Percentiles rank a stretch among this genome's conserved stretches.
phyloP scores from a whole-genome alignment of 2,888 invertebrate genomes.

The Ochlodes sylvanus region DNA sequence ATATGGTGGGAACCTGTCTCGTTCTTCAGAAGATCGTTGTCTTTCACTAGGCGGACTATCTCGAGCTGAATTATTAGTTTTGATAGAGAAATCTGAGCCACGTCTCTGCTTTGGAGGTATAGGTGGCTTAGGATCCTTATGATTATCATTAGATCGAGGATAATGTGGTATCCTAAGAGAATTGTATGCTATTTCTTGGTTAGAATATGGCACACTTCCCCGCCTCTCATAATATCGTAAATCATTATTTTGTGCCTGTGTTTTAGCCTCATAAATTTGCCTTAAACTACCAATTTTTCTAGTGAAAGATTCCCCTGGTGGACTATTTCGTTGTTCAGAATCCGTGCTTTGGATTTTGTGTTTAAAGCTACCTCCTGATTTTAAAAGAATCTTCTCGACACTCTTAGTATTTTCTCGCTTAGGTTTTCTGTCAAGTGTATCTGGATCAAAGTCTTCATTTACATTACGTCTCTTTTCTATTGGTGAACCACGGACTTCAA shows the following conservation, averaged over 20 bases:
- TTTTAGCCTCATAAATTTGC: conserved; percentile 91
- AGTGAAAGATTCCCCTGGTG: conserved; percentile 73
- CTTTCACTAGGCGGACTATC: conserved; percentile 69
- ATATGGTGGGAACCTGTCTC: conserved; percentile 67
- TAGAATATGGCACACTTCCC: conserved; percentile 66
- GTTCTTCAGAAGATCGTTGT: conserved; percentile 67
- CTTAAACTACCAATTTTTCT: conserved; percentile 89
- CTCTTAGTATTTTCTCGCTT: conserved; percentile 69
- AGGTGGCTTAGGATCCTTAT: conserved; percentile 71
- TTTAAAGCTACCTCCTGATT: conserved; percentile 90
- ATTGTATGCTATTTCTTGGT: conserved; percentile 64
- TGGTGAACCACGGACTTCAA: conserved; percentile 91
- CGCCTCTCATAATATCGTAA: conserved; percentile 65
- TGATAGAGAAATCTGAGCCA: conserved; percentile 59
- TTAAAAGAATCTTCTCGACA: conserved; percentile 83
- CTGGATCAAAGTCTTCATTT: conserved; percentile 92
- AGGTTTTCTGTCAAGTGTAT: conserved; percentile 92
- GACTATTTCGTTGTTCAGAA: conserved; percentile 55
- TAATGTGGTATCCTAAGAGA: conserved; percentile 67
- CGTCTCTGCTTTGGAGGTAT: conserved; percentile 72
- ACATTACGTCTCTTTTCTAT: conserved; percentile 87
- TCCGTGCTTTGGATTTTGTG: conserved; percentile 71
- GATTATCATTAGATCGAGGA: conserved; percentile 59
- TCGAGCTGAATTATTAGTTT: conserved; percentile 56
- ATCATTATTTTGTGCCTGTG: conserved; percentile 69